A percentile compares a stretch with the other conserved stretches of the same genome.
Evolutionary conservation across 2,888 invertebrate species (phyloP).

Genomic region (Lissonota sp.): DNA sequence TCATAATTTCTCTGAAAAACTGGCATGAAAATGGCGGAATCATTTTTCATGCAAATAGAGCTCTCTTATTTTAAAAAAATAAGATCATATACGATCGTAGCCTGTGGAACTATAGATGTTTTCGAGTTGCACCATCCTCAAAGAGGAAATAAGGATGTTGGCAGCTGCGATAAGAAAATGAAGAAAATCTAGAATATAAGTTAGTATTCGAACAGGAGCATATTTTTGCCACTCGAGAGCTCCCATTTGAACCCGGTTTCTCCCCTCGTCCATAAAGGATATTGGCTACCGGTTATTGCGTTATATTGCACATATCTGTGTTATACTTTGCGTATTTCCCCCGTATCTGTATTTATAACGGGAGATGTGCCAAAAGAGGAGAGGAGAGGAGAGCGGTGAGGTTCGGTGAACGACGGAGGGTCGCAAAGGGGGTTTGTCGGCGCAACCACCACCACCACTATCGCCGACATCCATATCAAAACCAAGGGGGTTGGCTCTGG

Average conservation of each 20-base stretch:
- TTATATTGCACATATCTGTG: conserved; percentile 33
- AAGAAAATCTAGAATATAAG: neutral
- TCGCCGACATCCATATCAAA: conserved; percentile 49
- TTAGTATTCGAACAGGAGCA: neutral
- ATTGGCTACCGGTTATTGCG: conserved; percentile 51
- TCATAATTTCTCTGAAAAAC: too few species aligned
- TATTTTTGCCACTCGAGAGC: neutral
- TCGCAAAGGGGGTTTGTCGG: conserved; percentile 54
- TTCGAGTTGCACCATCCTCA: too few species aligned
- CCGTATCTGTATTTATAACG: conserved; percentile 64
- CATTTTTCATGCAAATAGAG: too few species aligned
- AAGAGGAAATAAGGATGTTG: too few species aligned
- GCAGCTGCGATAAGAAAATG: neutral
- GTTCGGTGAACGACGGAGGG: conserved; percentile 40
- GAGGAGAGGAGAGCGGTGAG: neutral
- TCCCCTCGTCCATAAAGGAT: conserved; percentile 10
- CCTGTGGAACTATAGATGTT: too few species aligned
- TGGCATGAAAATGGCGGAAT: too few species aligned
- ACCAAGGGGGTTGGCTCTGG: conserved; percentile 59
- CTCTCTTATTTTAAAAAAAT: too few species aligned
- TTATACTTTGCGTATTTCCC: conserved; percentile 16
- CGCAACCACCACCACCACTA: conserved; percentile 44
- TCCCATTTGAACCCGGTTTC: conserved; percentile 6
- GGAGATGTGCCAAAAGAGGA: conserved; percentile 46
- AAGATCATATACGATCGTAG: too few species aligned